These are phyloP conservation scores for Chesias legatella DNA, from an alignment of 2,888 invertebrate species.

Conservation along the genomic window DNA sequence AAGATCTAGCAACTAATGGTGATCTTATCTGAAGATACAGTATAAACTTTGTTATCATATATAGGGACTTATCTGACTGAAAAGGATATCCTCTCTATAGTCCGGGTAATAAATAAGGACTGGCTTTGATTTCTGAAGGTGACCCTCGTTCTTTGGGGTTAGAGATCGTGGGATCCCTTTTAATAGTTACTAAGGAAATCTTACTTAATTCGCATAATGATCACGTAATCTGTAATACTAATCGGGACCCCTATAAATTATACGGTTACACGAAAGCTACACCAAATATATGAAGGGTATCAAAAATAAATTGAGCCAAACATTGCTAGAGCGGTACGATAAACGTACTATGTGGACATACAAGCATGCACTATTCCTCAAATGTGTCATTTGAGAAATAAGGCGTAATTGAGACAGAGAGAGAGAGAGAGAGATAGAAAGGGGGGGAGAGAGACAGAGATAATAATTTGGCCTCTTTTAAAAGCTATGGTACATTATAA, in stretches of 20 bases:
- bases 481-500: no score
- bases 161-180: constrained; percentile 62
- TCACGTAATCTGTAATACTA: constrained; percentile 56
- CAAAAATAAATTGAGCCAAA: constrained; percentile 21
- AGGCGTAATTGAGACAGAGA: no score
- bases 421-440: no score
- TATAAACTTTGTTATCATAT: constrained; percentile 66
- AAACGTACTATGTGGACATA: not conserved
- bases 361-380: not conserved
- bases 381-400: no score
- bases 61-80: constrained; percentile 65
- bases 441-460: no score
- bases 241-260: constrained; percentile 48
- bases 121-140: constrained; percentile 75
- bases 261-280: constrained; percentile 40
- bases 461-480: no score
- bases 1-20: constrained; percentile 70
- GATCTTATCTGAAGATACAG: constrained; percentile 72
- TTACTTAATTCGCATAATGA: constrained; percentile 67
- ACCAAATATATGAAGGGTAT: constrained; percentile 26
- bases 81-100: constrained; percentile 46
- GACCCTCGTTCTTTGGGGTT: constrained; percentile 62
- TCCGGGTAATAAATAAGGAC: constrained; percentile 72
- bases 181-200: constrained; percentile 68
- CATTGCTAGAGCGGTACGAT: not conserved